phyloP scores from a whole-genome alignment of 35 echinoderm and acorn worm genomes.

The Patiria miniata region DNA sequence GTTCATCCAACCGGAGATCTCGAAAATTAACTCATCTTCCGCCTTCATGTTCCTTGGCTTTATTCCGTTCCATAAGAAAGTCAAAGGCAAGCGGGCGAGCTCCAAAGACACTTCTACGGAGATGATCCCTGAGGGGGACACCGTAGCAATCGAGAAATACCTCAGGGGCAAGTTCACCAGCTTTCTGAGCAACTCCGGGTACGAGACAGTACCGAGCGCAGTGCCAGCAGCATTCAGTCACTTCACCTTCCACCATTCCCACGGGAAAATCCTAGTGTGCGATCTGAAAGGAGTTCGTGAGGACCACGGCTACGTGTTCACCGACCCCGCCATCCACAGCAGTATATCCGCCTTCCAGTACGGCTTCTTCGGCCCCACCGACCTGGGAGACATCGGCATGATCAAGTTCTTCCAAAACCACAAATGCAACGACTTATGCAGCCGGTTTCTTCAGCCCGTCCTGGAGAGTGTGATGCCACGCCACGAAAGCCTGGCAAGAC shows the following conservation, averaged over 20 bases:
- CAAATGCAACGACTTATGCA: background rate
- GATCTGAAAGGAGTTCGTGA: background rate
- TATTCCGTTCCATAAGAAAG: background rate
- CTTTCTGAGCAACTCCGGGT: background rate
- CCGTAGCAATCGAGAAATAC: background rate
- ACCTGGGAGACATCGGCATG: background rate
- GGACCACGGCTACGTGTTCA: background rate
- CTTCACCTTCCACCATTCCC: background rate
- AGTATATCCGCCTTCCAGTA: no score
- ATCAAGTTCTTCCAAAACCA: constrained; percentile 21
- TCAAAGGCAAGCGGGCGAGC: background rate
- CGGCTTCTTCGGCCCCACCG: background rate
- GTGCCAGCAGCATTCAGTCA: background rate
- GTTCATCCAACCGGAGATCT: background rate
- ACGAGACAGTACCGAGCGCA: background rate
- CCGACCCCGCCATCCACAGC: background rate
- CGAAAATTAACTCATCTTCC: background rate
- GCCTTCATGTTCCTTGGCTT: background rate
- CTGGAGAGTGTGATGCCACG: no score
- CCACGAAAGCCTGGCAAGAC: no score
- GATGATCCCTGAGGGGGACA: background rate
- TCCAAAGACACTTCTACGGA: background rate
- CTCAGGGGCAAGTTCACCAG: background rate
- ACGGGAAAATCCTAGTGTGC: background rate
- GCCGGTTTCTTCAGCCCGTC: background rate